A percentile compares a stretch with the other conserved stretches of the same genome.
Conservation (phyloP, 2,797 vertebrate genomes). For the Chrysolophus pictus region DNA sequence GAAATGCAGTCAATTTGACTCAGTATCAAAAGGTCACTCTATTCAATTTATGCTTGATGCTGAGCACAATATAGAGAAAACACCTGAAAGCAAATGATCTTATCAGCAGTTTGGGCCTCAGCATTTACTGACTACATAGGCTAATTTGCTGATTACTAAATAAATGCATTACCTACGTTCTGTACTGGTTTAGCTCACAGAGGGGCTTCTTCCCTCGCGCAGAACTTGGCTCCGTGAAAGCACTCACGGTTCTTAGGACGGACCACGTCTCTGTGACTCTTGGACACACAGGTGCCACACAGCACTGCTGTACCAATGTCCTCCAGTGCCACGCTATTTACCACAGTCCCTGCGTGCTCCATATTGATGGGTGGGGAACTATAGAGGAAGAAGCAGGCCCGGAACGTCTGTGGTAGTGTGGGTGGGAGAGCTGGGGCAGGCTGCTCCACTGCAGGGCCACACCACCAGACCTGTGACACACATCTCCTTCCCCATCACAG, state of each 20-base stretch:
- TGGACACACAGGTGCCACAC: background rate
- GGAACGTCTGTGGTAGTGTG: background rate
- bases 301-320: background rate
- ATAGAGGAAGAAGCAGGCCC: background rate
- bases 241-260: slow-evolving; percentile 31
- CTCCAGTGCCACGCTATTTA: background rate
- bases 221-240: slow-evolving; percentile 68
- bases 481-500: background rate
- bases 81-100: slow-evolving; percentile 89
- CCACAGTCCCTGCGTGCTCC: background rate
- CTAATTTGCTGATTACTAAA: slow-evolving; percentile 91
- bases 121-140: slow-evolving; percentile 82
- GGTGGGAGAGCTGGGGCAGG: background rate
- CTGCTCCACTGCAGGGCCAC: background rate
- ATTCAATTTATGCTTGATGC: slow-evolving; percentile 89
- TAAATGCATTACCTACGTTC: slow-evolving; percentile 84
- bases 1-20: slow-evolving; percentile 89
- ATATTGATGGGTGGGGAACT: background rate
- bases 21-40: slow-evolving; percentile 87
- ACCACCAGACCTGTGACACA: background rate
- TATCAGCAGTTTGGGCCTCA: slow-evolving; percentile 83
- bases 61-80: slow-evolving; percentile 82
- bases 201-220: slow-evolving; percentile 56
- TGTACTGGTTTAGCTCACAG: slow-evolving; percentile 45
- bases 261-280: background rate